Conservation (phyloP, 2,797 vertebrate species). For the Lithobates sylvaticus region DNA sequence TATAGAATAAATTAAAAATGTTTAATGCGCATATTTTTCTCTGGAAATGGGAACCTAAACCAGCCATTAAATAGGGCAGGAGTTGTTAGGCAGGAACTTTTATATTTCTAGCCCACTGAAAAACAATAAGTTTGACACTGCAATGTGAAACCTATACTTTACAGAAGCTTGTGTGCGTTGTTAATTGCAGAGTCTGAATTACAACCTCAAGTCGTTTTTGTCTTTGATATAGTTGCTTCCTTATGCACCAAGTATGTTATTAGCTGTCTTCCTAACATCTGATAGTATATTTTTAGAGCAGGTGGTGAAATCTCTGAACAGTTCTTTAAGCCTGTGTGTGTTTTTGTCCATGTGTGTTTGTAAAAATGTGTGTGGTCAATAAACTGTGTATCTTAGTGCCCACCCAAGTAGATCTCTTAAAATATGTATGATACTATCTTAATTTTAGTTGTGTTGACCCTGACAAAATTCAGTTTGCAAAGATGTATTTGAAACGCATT, state of each 20-base stretch:
- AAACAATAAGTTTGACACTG: conserved; percentile 69
- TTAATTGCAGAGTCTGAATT: conserved; percentile 72
- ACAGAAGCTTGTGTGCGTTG: conserved; percentile 60
- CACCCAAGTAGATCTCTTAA: conserved; percentile 72
- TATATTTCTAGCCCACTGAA: conserved; percentile 34
- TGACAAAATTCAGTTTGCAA: conserved; percentile 26
- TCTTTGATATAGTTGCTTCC: conserved; percentile 71
- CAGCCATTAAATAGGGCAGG: conserved; percentile 40
- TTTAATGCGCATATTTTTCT: conserved; percentile 32
- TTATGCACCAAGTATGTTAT: conserved; percentile 76
- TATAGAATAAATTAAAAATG: conserved; percentile 29
- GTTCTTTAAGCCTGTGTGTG: conserved; percentile 70
- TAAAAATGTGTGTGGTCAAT: conserved; percentile 85
- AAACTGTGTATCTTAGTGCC: conserved; percentile 75
- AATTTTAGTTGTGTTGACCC: conserved; percentile 67
- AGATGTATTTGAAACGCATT: neutral
- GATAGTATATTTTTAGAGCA: conserved; percentile 75
- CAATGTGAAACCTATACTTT: conserved; percentile 74
- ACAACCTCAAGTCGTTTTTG: conserved; percentile 62
- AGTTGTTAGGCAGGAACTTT: conserved; percentile 32
- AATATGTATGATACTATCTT: conserved; percentile 72
- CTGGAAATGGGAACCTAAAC: conserved; percentile 33
- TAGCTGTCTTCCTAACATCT: conserved; percentile 75
- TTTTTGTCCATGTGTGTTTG: conserved; percentile 75
- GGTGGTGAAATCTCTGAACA: conserved; percentile 73